Evolutionary conservation across 2,797 vertebrate genomes (phyloP), one percentile per base, ranked within the genome.

Genomic region (Anguilla anguilla): DNA sequence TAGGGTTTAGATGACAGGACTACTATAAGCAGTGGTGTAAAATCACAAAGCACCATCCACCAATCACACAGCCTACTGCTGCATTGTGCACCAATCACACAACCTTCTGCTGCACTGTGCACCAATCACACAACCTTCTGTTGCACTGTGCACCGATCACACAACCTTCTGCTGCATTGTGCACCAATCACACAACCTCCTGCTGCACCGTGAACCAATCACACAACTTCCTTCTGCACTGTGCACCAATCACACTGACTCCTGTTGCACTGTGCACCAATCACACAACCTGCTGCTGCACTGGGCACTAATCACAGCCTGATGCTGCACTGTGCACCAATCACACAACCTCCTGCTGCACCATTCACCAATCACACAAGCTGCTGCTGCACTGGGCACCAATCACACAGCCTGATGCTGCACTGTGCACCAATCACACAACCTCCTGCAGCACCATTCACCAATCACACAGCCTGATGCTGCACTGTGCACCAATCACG

Each of bases 1-100:
- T 46, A 86, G 77, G 74, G 67, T 86, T 89, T 25, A 69, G 88
- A 89, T 39, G 67, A 49, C 53, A 31, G 46, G 51, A 53, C 53
- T 64, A 35, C 13, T 31, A 49, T 67, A 6, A 17, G 43, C 43
- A 67, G 55, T 11, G 49, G 57, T 31, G 25, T 31, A 28, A 31
- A 77, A 46, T n/a, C 49, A 86, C 43, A 55, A 79, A 49, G 61
- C 61, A 25, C 61, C 25, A 22, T 6, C 3, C 61, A 67, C 61
- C 61, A n/a, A 67, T 67, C 61, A 67, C 22, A 67, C 25, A 67
- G 3, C 61, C 25, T 67, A 0, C 61, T 61, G 59, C 15, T 67
- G 64, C n/a, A 25, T 0, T 69, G 64, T 11, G 7, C 64, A 69
- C 64, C 64, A 69, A 69, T 69, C 25, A 69, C 25, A 69, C n/a